Base-by-base conservation (phyloP, 2,888 invertebrate species). In the Lepidochrysops patricia region DNA sequence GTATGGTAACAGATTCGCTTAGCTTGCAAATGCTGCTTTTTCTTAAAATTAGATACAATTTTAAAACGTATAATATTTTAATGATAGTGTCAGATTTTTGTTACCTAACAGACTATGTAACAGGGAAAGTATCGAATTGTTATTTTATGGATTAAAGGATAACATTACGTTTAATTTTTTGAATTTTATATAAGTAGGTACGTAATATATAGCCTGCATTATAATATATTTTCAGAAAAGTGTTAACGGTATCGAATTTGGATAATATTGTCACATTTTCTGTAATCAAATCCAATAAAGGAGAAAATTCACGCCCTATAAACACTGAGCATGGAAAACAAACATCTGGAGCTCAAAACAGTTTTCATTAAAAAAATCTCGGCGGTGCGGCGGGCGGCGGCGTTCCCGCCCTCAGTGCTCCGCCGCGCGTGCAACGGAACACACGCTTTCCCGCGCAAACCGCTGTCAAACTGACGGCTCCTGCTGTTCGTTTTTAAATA, bases 371-470 rank as follows among this genome's bases (percentile, higher is more conserved):
- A 67, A 69, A 65, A 68, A 71, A 73, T 71, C 68, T 69, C 65
- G 65, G 67, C 65, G 67, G 69, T 12, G 32, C 67, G 65, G 70
- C 70, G 74, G 73, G 71, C 75, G 35, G 32, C 19, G 15, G 9
- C 26, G 13, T 74, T 75, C 72, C 78, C 76, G 76, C 80, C 76
- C 77, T 76, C 77, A 68, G 63, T 66, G 54, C 59, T 35, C 37
- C 43, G 50, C 35, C 57, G 60, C 26, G 56, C 77, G 76, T 71
- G 69, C 60, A 60, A 61, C 59, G 56, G 65, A 66, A 63, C 70
- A 70, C 69, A 77, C 82, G 77, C 57, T 57, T 68, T 65, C 65
- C 64, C 70, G 73, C 75, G 70, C 63, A 62, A 62, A 63, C 32
- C 35, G 57, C 61, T 65, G 64, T 63, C 67, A 66, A 67, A 62